Evolutionary conservation across 2,797 vertebrate genomes (phyloP).

Genomic region (Lutjanus argentimaculatus): DNA sequence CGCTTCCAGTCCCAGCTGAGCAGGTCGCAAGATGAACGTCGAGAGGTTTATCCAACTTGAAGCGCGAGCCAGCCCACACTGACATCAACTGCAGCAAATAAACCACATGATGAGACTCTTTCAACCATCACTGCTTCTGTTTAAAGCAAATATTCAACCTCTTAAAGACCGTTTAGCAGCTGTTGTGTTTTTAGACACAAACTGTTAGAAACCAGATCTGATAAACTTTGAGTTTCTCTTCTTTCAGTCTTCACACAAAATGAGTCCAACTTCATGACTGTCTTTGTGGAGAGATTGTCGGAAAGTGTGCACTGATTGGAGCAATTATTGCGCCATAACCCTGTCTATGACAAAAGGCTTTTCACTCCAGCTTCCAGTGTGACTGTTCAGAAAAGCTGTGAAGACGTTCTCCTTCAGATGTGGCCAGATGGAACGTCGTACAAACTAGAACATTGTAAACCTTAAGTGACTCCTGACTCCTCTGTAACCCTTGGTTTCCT

Average conservation of each 20-base stretch:
- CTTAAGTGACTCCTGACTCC: too few species aligned
- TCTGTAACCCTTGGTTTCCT: too few species aligned
- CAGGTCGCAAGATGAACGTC: constrained; percentile 53
- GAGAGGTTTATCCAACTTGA: constrained; percentile 20
- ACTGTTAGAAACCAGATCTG: background rate
- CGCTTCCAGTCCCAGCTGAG: constrained; percentile 34
- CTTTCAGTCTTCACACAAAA: background rate
- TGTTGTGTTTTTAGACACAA: background rate
- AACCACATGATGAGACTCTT: background rate
- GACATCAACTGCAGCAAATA: constrained; percentile 11
- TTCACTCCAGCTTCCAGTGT: too few species aligned
- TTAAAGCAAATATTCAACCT: background rate
- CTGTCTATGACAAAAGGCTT: background rate
- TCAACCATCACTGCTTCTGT: background rate
- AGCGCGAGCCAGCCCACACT: background rate
- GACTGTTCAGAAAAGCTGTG: too few species aligned
- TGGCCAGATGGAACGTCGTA: background rate
- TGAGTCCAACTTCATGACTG: background rate
- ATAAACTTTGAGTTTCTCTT: background rate
- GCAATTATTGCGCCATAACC: too few species aligned
- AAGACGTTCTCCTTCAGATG: background rate
- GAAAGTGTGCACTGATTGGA: background rate
- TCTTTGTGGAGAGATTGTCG: background rate
- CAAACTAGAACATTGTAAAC: background rate
- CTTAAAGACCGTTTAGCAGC: background rate